Conservation (phyloP, 2,888 invertebrate species). For the Fissipunctia ypsillon region DNA sequence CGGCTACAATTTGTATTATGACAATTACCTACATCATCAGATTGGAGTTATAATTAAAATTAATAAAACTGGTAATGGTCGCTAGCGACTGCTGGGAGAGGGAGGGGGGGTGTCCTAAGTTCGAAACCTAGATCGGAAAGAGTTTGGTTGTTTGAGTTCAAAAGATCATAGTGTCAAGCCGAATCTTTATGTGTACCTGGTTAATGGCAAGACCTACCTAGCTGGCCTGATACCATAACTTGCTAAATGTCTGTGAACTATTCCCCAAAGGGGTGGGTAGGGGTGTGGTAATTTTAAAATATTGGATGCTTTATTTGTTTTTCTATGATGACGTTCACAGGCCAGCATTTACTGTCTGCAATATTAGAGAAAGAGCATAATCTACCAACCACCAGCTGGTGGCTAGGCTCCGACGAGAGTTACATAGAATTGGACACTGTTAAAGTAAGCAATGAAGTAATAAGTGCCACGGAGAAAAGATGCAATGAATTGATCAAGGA, state of each 20-base stretch:
- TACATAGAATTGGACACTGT: constrained; percentile 93
- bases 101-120: too few relatives aligned
- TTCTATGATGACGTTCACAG: constrained; percentile 77
- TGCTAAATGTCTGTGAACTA: background rate
- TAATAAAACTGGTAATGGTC: too few relatives aligned
- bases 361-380: constrained; percentile 93
- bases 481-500: constrained; percentile 93
- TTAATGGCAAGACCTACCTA: too few relatives aligned
- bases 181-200: too few relatives aligned
- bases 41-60: too few relatives aligned
- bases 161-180: too few relatives aligned
- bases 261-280: background rate
- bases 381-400: constrained; percentile 95
- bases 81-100: too few relatives aligned
- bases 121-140: too few relatives aligned
- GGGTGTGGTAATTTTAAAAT: background rate
- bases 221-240: too few relatives aligned
- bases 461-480: constrained; percentile 90
- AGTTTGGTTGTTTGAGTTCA: too few relatives aligned
- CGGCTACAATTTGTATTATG: too few relatives aligned
- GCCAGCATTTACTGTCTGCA: constrained; percentile 96
- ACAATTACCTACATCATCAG: too few relatives aligned
- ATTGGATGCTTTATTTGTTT: background rate
- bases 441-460: constrained; percentile 87
- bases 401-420: constrained; percentile 94